These are phyloP conservation scores for Cantharis flavilabris DNA, from an alignment of 2,888 invertebrate genomes.

Conservation along the genomic window DNA sequence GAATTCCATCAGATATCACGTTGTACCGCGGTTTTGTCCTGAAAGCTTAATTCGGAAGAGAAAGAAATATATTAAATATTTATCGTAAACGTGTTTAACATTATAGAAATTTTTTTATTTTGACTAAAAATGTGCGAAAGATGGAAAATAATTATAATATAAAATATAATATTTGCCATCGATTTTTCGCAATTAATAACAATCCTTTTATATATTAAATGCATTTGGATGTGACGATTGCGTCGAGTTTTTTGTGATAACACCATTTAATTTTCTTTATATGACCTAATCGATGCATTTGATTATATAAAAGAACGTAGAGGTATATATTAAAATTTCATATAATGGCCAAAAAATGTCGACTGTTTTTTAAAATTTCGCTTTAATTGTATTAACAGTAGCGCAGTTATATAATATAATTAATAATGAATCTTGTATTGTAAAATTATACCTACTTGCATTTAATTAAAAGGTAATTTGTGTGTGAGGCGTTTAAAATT, in stretches of 20 bases:
- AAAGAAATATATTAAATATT: not conserved
- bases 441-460: constrained; percentile 17
- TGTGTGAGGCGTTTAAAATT: not conserved
- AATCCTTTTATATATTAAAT: not conserved
- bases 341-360: constrained; percentile 27
- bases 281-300: not conserved
- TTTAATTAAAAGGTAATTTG: constrained; percentile 12
- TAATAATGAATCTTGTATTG: constrained; percentile 1
- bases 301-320: not conserved
- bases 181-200: not conserved
- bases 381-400: constrained; percentile 25
- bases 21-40: not conserved
- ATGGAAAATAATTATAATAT: not conserved
- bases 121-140: constrained; percentile 1
- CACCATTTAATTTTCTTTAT: not conserved
- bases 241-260: not conserved
- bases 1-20: not conserved
- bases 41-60: not conserved
- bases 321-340: not conserved
- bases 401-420: not conserved
- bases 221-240: not conserved
- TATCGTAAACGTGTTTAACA: constrained; percentile 8
- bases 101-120: constrained; percentile 10
- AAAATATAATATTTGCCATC: constrained; percentile 1
- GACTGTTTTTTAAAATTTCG: constrained; percentile 29